Evolutionary conservation across 2,113 vertebrate genomes (phyloP).

Genomic region (Tetraodon nigroviridis): DNA sequence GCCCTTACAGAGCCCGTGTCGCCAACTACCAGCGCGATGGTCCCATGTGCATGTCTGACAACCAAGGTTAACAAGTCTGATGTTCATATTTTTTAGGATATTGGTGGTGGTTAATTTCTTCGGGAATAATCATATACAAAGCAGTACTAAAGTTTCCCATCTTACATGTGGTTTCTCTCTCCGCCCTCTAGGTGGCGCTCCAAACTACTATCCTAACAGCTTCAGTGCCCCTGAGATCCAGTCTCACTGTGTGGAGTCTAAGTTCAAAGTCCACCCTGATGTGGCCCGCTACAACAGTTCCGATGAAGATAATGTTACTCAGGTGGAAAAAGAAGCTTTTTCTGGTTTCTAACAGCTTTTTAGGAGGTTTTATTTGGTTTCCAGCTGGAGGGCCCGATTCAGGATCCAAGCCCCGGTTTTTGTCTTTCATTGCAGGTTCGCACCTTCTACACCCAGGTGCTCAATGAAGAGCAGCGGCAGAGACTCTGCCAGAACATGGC

Average conservation of each 20-base stretch:
- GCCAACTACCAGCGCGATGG: conserved; percentile 95
- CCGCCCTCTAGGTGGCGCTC: conserved; percentile 81
- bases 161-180: not conserved
- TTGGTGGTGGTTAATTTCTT: not conserved
- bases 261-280: conserved; percentile 61
- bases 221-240: conserved; percentile 84
- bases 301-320: conserved; percentile 85
- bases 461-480: conserved; percentile 81
- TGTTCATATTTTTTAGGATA: not conserved
- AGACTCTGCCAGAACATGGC: conserved; percentile 90
- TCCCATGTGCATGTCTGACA: conserved; percentile 88
- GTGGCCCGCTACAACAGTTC: conserved; percentile 83
- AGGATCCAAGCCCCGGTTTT: not conserved
- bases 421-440: conserved; percentile 74
- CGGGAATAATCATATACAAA: not conserved
- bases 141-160: no score
- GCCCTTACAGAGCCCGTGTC: conserved; percentile 84
- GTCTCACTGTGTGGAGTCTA: conserved; percentile 63
- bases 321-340: conserved; percentile 70
- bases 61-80: conserved; percentile 74
- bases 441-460: conserved; percentile 80
- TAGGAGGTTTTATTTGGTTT: not conserved
- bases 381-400: no score
- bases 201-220: conserved; percentile 97
- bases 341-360: not conserved